Evolutionary conservation across 2,888 invertebrate species (phyloP), one percentile per base, ranked within the genome.

Genomic region (Mesorhabditis belari): DNA sequence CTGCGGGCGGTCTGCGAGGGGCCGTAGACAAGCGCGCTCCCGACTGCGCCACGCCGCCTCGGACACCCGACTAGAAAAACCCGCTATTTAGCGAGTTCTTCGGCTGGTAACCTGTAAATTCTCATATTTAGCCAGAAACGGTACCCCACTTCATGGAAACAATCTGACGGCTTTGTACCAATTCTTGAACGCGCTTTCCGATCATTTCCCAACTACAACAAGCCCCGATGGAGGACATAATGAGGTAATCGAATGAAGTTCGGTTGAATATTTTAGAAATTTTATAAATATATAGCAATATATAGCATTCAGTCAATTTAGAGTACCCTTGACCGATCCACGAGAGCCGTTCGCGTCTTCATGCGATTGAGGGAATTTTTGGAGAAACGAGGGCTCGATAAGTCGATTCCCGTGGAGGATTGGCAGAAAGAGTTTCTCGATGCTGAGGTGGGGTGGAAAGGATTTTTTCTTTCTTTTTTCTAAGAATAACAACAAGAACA

Each of bases 121-220:
- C n/a, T n/a, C n/a, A n/a, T n/a, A n/a, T n/a, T n/a, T n/a, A 4
- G 69, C 71, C 5, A 64, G 71, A 60, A 69, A 57, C 49, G 78
- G 74, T 4, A 67, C 63, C 9, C 70, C 68, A 29, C 68, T 79
- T 35, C 62, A 63, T 19, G 76, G 76, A 23, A 64, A 66, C n/a
- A 80, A 80, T 57, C 64, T 79, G 12, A 77, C 77, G 17, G 74
- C 77, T 23, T 68, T 79, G 6, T 69, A 74, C 57, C 66, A 64
- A 23, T 79, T 79, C 65, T 65, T 75, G n/a, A 70, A 70, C 28
- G 58, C 71, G 3, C 64, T 79, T 5, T 75, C 77, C 21, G 73
- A 76, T 49, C 63, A 70, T 52, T 70, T 75, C 62, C 75, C 75
- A 35, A 64, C 63, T 0, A 60, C 60, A 1, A 71, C 70, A 5